phyloP scores from a whole-genome alignment of 2,888 invertebrate species.

The Ferdinandea cuprea region DNA sequence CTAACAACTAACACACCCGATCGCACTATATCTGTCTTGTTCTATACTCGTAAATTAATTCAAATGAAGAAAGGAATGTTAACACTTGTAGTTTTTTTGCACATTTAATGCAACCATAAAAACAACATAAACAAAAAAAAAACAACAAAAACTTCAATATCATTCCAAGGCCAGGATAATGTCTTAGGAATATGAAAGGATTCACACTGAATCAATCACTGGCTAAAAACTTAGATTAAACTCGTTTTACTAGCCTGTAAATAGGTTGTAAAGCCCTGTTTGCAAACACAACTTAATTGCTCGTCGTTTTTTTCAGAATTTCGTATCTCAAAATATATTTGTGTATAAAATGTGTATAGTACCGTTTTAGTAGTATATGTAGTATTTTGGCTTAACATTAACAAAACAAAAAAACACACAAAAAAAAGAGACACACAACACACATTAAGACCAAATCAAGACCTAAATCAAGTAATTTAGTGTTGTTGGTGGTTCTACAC shows the following conservation, averaged over 20 bases:
- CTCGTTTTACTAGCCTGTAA: constrained; percentile 83
- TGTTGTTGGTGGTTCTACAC: constrained; percentile 79
- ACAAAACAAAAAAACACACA: constrained; percentile 28
- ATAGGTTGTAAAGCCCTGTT: constrained; percentile 83
- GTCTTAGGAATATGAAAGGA: constrained; percentile 27
- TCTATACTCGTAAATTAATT: constrained; percentile 19
- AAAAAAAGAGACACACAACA: no score
- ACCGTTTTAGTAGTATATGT: constrained; percentile 52
- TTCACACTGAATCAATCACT: constrained; percentile 58
- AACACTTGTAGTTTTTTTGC: constrained; percentile 49
- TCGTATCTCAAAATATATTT: constrained; percentile 80
- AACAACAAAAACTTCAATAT: constrained; percentile 22
- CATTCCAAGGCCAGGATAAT: constrained; percentile 24
- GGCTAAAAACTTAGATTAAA: constrained; percentile 76
- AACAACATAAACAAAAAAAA: constrained; percentile 17
- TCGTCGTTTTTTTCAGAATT: constrained; percentile 81
- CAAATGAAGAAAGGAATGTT: background rate
- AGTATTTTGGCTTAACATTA: constrained; percentile 69
- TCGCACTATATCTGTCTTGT: constrained; percentile 67
- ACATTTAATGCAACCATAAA: constrained; percentile 61
- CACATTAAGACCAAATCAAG: constrained; percentile 13
- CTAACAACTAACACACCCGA: constrained; percentile 67
- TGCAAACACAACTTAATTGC: constrained; percentile 76
- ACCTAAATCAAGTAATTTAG: constrained; percentile 65
- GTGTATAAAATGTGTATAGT: constrained; percentile 61